phyloP scores from a whole-genome alignment of 1,140 invertebrate genomes.

The Aphaenogaster ashmeadi region DNA sequence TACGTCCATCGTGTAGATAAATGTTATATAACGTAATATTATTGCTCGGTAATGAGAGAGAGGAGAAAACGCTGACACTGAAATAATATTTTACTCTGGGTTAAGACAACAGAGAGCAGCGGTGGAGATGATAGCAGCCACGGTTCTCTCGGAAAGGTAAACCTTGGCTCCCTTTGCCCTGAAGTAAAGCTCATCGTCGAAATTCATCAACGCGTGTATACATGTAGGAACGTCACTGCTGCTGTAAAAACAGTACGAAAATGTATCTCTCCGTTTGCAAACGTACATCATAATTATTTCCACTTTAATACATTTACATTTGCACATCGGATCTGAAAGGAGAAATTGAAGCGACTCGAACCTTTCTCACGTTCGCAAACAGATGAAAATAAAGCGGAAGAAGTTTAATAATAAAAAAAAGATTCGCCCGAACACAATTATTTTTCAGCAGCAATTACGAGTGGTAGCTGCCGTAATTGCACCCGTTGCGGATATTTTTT shows the following conservation, averaged over 20 bases:
- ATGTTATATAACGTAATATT: constrained; percentile 42
- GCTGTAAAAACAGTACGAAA: constrained; percentile 11
- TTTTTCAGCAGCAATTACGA: constrained; percentile 16
- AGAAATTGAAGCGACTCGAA: not conserved
- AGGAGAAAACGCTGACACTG: constrained; percentile 21
- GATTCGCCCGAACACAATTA: not conserved
- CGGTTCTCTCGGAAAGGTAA: constrained; percentile 15
- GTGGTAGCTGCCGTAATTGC: not conserved
- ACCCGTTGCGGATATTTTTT: constrained; percentile 10
- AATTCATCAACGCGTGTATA: not conserved
- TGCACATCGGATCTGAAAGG: not conserved
- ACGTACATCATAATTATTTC: constrained; percentile 32
- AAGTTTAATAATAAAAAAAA: not conserved
- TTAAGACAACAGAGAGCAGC: constrained; percentile 36
- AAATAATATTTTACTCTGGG: constrained; percentile 52
- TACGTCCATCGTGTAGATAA: not conserved
- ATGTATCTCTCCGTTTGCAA: not conserved
- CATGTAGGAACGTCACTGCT: not conserved
- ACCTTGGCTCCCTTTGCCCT: constrained; percentile 15
- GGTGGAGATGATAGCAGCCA: constrained; percentile 19
- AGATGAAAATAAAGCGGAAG: not conserved
- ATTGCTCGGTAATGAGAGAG: constrained; percentile 32
- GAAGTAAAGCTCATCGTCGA: not conserved
- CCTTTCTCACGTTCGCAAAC: not conserved
- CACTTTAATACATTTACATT: not conserved